Evolutionary conservation across 2,797 vertebrate species (phyloP).

Genomic region (Lacerta bilineata): DNA sequence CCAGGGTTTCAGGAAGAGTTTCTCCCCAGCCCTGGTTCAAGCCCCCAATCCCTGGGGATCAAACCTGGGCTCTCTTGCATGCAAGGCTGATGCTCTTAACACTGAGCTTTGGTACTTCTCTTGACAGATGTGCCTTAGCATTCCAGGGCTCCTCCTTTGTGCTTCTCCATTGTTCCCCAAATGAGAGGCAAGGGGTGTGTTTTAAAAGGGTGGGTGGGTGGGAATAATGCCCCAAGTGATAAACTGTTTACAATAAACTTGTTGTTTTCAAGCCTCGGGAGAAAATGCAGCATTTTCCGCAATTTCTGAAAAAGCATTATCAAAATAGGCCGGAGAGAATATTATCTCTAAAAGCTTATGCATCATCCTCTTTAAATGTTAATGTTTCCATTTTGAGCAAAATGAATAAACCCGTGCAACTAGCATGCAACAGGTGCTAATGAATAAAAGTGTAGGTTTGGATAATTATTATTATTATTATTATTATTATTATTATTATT

Average conservation of each 20-base stretch:
- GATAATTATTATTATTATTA: constrained; percentile 49
- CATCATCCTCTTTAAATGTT: constrained; percentile 81
- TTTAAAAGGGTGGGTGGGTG: neutral
- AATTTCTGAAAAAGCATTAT: constrained; percentile 62
- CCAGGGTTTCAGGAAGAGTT: too few relatives aligned
- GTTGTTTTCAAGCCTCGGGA: constrained; percentile 49
- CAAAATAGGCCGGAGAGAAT: constrained; percentile 71
- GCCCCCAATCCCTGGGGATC: too few relatives aligned
- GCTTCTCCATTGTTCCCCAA: constrained; percentile 24
- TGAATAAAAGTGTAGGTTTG: constrained; percentile 68
- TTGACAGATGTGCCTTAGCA: neutral
- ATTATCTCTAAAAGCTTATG: constrained; percentile 76
- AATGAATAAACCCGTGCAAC: constrained; percentile 77
- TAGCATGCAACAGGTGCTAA: constrained; percentile 74
- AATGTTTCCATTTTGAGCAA: constrained; percentile 75
- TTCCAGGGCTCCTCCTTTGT: constrained; percentile 7
- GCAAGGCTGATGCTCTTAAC: too few relatives aligned
- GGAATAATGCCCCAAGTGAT: constrained; percentile 42
- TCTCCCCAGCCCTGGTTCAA: too few relatives aligned
- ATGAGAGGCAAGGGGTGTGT: neutral
- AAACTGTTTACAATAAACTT: constrained; percentile 67
- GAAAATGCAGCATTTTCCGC: constrained; percentile 58
- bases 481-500: too few relatives aligned
- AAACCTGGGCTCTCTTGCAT: too few relatives aligned
- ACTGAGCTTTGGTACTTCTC: neutral